phyloP scores from a whole-genome alignment of 1,140 invertebrate species.

The Eciton burchellii region DNA sequence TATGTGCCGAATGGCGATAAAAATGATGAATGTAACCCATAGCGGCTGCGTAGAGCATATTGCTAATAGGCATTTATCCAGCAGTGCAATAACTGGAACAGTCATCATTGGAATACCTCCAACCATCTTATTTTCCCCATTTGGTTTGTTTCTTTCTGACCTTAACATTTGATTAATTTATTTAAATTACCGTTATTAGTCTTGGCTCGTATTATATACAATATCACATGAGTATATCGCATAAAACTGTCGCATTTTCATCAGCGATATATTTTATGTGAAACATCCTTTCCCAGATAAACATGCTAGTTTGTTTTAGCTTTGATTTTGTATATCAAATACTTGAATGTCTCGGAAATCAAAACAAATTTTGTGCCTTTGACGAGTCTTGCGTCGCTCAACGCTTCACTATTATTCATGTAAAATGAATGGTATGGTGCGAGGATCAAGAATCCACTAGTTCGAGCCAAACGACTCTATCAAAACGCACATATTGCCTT shows the following conservation, averaged over 20 bases:
- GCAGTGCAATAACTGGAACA: constrained; percentile 76
- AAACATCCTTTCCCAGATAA: too few relatives aligned
- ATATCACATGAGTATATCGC: too few relatives aligned
- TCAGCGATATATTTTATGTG: too few relatives aligned
- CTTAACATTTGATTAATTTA: neutral
- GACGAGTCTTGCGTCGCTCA: neutral
- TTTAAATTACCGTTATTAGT: too few relatives aligned
- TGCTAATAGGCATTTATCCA: constrained; percentile 69
- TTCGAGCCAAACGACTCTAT: constrained; percentile 77
- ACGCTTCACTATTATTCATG: constrained; percentile 67
- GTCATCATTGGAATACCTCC: constrained; percentile 79
- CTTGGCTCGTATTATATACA: too few relatives aligned
- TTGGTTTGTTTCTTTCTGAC: constrained; percentile 29
- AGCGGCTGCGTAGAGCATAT: constrained; percentile 62
- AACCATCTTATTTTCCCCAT: constrained; percentile 60
- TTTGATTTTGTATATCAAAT: too few relatives aligned
- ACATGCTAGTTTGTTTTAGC: too few relatives aligned
- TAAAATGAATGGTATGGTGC: constrained; percentile 77
- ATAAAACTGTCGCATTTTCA: too few relatives aligned
- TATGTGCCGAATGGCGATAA: constrained; percentile 63
- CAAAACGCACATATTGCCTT: constrained; percentile 7
- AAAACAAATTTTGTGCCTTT: neutral
- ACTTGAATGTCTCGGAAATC: neutral
- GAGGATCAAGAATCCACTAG: constrained; percentile 77
- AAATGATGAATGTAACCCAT: constrained; percentile 68